These are phyloP conservation scores for Cromileptes altivelis DNA, from an alignment of 2,113 vertebrate genomes.

Conservation along the genomic window DNA sequence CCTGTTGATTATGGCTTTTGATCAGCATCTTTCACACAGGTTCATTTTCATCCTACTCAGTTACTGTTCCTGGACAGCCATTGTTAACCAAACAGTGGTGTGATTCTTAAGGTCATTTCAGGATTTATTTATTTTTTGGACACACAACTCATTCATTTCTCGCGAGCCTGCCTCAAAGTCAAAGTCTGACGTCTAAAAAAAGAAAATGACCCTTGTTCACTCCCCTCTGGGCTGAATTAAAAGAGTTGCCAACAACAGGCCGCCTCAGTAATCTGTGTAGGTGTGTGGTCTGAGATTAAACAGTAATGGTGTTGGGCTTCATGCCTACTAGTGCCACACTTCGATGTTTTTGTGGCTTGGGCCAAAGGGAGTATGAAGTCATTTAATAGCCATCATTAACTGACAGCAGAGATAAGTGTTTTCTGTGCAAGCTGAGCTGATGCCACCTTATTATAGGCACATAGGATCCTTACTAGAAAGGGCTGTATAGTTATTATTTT, in stretches of 20 bases:
- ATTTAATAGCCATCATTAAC: constrained; percentile 31
- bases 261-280: constrained; percentile 9
- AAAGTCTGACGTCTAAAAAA: constrained; percentile 24
- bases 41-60: not conserved
- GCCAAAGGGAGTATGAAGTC: constrained; percentile 26
- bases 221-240: not conserved
- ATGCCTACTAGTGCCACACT: not conserved
- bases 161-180: constrained; percentile 30
- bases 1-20: not conserved
- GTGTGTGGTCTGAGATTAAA: constrained; percentile 68
- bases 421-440: not conserved
- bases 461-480: not conserved
- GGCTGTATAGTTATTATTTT: not conserved
- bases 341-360: constrained; percentile 10
- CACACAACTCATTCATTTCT: not conserved
- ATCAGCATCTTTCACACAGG: not conserved
- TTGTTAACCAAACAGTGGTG: constrained; percentile 40
- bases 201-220: constrained; percentile 30
- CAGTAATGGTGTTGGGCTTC: constrained; percentile 38
- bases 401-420: constrained; percentile 8
- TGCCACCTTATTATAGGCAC: not conserved
- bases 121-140: not conserved
- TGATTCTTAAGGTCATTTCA: constrained; percentile 5
- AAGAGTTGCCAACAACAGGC: not conserved
- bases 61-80: constrained; percentile 21